These are phyloP conservation scores for Lathronympha strigana DNA, from an alignment of 2,888 invertebrate genomes.

Conservation along the genomic window DNA sequence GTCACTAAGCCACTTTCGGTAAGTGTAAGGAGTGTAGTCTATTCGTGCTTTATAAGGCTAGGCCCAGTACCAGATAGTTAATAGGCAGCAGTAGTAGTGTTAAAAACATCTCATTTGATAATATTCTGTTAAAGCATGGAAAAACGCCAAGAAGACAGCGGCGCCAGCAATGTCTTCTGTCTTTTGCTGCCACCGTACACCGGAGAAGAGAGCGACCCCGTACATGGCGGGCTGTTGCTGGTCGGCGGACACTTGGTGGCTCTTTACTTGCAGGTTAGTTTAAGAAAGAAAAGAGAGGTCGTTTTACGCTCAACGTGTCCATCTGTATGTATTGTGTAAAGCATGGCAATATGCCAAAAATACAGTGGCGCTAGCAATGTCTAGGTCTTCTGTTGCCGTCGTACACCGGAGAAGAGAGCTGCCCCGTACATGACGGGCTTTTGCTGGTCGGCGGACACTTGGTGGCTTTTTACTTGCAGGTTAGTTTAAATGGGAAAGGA, in stretches of 20 bases:
- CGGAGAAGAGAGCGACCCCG: conserved; percentile 61
- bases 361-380: too few relatives aligned
- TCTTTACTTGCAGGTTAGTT: conserved; percentile 67
- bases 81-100: too few relatives aligned
- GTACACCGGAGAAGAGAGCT: conserved; percentile 59
- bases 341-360: too few relatives aligned
- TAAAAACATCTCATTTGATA: too few relatives aligned
- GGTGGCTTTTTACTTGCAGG: conserved; percentile 71
- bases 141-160: conserved; percentile 50
- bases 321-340: too few relatives aligned
- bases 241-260: conserved; percentile 69
- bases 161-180: conserved; percentile 61
- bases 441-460: conserved; percentile 68
- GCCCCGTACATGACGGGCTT: conserved; percentile 68
- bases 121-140: conserved; percentile 51
- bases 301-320: too few relatives aligned
- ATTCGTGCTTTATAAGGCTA: too few relatives aligned
- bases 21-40: too few relatives aligned
- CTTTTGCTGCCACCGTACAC: conserved; percentile 64
- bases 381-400: conserved; percentile 67
- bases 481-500: too few relatives aligned
- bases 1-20: too few relatives aligned
- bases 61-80: too few relatives aligned
- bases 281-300: too few relatives aligned
- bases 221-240: conserved; percentile 68